Evolutionary conservation across 92 coral and sea anemone genomes (phyloP).

Genomic region (Chrysogorgia sp.): DNA sequence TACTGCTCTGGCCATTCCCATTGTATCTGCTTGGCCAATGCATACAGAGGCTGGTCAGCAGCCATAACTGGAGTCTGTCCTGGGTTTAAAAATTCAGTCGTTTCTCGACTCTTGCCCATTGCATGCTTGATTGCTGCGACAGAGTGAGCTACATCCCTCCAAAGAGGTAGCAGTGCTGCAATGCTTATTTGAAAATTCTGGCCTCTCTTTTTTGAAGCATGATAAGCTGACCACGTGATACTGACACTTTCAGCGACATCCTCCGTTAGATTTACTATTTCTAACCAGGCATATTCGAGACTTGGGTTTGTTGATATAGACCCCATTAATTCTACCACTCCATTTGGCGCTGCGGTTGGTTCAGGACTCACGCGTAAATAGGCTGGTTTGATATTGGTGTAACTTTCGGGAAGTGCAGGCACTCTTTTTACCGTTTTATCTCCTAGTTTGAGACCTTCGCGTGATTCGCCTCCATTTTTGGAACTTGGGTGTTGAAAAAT

Average conservation of each 20-base stretch:
- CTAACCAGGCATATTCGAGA: slow-evolving; percentile 56
- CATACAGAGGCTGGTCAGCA: no score
- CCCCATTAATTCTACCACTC: background rate
- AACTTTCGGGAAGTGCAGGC: slow-evolving; percentile 32
- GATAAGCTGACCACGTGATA: no score
- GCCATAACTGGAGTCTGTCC: no score
- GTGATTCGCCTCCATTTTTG: no score
- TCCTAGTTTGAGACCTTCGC: slow-evolving; percentile 9
- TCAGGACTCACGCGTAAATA: slow-evolving; percentile 13
- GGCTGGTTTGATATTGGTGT: slow-evolving; percentile 38
- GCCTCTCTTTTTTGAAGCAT: no score
- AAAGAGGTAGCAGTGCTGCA: no score
- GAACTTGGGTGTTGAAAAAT: no score
- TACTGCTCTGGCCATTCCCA: slow-evolving; percentile 56
- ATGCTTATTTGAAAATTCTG: slow-evolving; percentile 60
- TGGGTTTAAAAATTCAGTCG: no score
- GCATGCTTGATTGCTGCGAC: no score
- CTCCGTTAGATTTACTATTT: slow-evolving; percentile 43
- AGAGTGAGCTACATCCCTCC: no score
- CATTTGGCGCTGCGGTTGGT: slow-evolving; percentile 19
- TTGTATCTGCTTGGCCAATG: no score
- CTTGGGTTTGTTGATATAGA: slow-evolving; percentile 11
- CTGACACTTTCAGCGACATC: slow-evolving; percentile 33
- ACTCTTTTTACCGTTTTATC: slow-evolving; percentile 34
- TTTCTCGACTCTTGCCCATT: no score